Evolutionary conservation across 2,797 vertebrate species (phyloP).

Genomic region (Hypotaenidia philippensis): DNA sequence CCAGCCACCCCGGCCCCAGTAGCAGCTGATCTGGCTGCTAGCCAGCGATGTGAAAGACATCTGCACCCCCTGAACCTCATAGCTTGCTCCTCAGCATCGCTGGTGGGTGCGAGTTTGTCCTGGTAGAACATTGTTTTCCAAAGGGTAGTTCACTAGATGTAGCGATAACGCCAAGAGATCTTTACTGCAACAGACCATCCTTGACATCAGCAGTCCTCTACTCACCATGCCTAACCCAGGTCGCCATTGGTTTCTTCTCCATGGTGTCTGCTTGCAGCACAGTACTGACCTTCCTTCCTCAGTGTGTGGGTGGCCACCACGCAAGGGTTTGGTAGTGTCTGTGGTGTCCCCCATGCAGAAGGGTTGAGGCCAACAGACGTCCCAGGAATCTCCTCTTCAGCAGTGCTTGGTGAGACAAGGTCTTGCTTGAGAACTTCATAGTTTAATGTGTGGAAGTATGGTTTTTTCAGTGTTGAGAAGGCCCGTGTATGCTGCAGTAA

Average conservation of each 20-base stretch:
- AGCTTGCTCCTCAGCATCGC: rapidly evolving
- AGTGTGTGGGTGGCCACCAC: rapidly evolving
- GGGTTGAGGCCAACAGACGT: rapidly evolving
- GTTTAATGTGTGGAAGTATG: not conserved
- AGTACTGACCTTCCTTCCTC: not conserved
- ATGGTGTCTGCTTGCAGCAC: rapidly evolving
- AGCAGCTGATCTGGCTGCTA: not conserved
- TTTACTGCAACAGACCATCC: not conserved
- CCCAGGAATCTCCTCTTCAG: not conserved
- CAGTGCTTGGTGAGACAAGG: not conserved
- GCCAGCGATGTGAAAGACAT: rapidly evolving
- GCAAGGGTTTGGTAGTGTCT: not conserved
- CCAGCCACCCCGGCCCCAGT: not conserved
- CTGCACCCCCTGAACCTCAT: rapidly evolving
- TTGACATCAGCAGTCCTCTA: not conserved
- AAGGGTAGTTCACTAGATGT: not conserved
- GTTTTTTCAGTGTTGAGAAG: not conserved
- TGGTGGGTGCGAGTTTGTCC: rapidly evolving
- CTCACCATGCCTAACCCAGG: not conserved
- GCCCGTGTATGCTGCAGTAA: not conserved
- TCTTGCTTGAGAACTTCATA: not conserved
- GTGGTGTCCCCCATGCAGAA: not conserved
- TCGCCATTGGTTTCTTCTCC: rapidly evolving
- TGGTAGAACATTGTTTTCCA: not conserved
- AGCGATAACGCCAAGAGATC: no score